Evolutionary conservation across 2,888 invertebrate species (phyloP), one percentile per base, ranked within the genome.

Genomic region (Sialis lutaria): DNA sequence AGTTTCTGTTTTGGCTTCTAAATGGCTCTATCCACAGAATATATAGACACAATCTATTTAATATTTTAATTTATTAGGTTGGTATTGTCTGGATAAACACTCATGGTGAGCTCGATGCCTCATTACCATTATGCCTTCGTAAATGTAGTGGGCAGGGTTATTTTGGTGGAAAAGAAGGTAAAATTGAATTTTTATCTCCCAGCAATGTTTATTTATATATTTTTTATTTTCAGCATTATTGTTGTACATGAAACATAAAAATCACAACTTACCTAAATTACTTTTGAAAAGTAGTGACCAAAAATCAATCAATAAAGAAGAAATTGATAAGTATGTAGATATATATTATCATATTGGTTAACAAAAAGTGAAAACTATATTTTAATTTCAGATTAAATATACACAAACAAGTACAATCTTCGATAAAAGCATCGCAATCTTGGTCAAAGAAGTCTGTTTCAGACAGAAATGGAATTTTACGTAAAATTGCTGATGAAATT

Each of bases 31-130:
- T 22, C 22, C 22, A 22, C 22, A 22, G 4, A 22, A 22, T 4
- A 22, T 22, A 22, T 22, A 22, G 37, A 40, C 10, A 46, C 40
- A 33, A 31, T 45, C 12, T 37, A 37, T 37, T 10, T 37, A 6
- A 10, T 7, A 42, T 49, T 42, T 6, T 41, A 40, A 41, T 6
- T 47, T 49, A 50, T 56, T 47, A 65, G 64, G 67, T 68, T 6
- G 66, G 67, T 8, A 67, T 69, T 41, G 64, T 75, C 32, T 75
- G 74, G 74, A 58, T 75, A 39, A 75, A 75, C 56, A 58, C 62
- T 41, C 67, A 69, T 58, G 71, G 71, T 50, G 49, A 67, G 47
- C 64, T 69, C 57, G 66, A 70, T 55, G 64, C 72, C 6, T 65
- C 68, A 12, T 60, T 67, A 33, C 63, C 70, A 9, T 64, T 70